Percentiles rank a stretch among this genome's conserved stretches.
phyloP scores from a whole-genome alignment of 1,140 invertebrate genomes.

The Carcinoscorpius rotundicauda region DNA sequence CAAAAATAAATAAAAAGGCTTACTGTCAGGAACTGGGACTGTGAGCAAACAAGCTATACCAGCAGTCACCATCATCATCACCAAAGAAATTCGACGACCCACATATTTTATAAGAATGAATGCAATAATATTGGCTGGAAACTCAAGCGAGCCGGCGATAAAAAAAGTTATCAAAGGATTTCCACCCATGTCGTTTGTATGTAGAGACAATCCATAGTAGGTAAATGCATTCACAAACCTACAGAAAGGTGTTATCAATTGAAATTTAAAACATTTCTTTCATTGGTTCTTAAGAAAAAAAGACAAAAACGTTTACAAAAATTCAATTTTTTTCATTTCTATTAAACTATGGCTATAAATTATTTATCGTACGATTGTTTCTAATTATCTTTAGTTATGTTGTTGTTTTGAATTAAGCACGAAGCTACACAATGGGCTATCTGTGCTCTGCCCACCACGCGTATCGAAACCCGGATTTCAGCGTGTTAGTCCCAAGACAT shows the following conservation, averaged over 20 bases:
- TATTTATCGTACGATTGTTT: too few relatives aligned
- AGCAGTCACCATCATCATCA: conserved; percentile 10
- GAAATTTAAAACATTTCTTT: too few relatives aligned
- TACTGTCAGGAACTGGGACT: conserved; percentile 15
- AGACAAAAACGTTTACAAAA: too few relatives aligned
- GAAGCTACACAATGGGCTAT: too few relatives aligned
- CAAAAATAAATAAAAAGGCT: not conserved
- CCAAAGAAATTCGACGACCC: conserved; percentile 26
- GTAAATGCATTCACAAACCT: conserved; percentile 55
- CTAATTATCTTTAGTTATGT: too few relatives aligned
- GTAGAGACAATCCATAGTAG: conserved; percentile 70
- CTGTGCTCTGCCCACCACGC: too few relatives aligned
- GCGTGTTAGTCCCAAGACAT: too few relatives aligned
- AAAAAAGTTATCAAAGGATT: conserved; percentile 62
- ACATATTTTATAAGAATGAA: conserved; percentile 44
- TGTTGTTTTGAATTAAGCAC: too few relatives aligned
- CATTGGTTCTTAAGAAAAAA: too few relatives aligned
- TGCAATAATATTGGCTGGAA: conserved; percentile 56
- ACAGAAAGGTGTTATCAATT: not conserved
- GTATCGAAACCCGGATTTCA: too few relatives aligned
- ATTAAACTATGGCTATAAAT: too few relatives aligned
- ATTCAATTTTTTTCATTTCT: too few relatives aligned
- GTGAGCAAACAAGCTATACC: conserved; percentile 21
- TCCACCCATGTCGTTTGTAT: conserved; percentile 57
- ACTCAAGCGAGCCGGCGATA: conserved; percentile 58